Evolutionary conservation across 1,140 invertebrate genomes (phyloP).

Genomic region (Brachionus calyciflorus): DNA sequence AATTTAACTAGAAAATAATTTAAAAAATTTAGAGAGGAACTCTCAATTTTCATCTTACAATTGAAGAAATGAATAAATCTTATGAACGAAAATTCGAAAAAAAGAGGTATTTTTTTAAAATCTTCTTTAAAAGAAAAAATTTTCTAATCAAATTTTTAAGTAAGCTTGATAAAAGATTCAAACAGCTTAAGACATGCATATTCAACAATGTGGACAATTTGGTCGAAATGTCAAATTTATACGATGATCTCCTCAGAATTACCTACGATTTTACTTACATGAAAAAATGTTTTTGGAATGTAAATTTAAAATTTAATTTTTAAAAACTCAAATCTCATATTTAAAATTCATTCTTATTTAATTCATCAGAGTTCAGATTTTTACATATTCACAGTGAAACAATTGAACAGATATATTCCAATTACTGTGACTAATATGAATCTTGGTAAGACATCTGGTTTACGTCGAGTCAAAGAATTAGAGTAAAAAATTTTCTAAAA

Average conservation of each 20-base stretch:
- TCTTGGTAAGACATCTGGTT: background rate
- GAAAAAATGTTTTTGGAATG: conserved; percentile 44
- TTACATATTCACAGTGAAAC: background rate
- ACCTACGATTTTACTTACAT: background rate
- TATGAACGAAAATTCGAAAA: background rate
- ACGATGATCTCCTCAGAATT: background rate
- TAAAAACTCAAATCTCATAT: too few relatives aligned
- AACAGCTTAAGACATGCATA: background rate
- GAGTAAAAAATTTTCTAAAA: background rate
- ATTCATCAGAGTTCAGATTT: background rate
- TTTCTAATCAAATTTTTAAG: conserved; percentile 11
- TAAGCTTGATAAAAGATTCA: background rate
- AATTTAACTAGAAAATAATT: too few relatives aligned
- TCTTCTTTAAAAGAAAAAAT: background rate
- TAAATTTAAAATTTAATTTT: background rate
- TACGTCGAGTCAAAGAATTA: conserved; percentile 37
- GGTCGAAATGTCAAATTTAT: background rate
- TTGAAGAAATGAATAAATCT: background rate
- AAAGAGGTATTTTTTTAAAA: background rate
- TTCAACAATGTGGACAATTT: background rate
- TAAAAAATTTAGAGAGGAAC: conserved; percentile 26
- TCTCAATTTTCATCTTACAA: background rate
- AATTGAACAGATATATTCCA: conserved; percentile 15
- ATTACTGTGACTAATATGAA: conserved; percentile 20
- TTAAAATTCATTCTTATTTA: background rate